phyloP scores from a whole-genome alignment of 2,113 vertebrate genomes.

The Calcarius ornatus region DNA sequence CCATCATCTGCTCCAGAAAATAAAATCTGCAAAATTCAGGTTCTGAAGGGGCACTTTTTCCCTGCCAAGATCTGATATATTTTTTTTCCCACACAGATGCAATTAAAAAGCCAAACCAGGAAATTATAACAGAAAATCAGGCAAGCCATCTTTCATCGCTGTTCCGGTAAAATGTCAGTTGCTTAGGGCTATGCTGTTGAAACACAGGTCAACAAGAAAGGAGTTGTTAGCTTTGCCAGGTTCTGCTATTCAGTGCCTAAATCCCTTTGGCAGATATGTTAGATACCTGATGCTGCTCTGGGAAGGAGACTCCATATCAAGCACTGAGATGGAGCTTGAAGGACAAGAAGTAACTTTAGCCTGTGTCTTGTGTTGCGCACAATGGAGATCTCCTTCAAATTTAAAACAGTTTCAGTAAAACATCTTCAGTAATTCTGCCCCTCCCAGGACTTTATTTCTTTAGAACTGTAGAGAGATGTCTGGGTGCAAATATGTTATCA shows the following conservation, averaged over 20 bases:
- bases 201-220: not conserved
- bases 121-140: not conserved
- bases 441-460: not conserved
- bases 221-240: not conserved
- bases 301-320: not conserved
- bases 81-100: not conserved
- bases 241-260: not conserved
- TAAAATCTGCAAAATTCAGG: slow-evolving; percentile 27
- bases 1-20: slow-evolving; percentile 71
- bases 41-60: slow-evolving; percentile 4
- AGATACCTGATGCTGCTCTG: not conserved
- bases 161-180: not conserved
- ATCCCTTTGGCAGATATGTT: not conserved
- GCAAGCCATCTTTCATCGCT: not conserved
- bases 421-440: not conserved
- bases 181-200: not conserved
- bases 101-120: slow-evolving; percentile 1
- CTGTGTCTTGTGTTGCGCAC: not conserved
- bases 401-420: not conserved
- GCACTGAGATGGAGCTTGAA: not conserved
- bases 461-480: not conserved
- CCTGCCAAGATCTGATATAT: not conserved
- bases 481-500: not conserved
- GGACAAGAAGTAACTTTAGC: not conserved
- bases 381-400: not conserved